Evolutionary conservation across 2,113 vertebrate species (phyloP).

Genomic region (Sialia sialis): DNA sequence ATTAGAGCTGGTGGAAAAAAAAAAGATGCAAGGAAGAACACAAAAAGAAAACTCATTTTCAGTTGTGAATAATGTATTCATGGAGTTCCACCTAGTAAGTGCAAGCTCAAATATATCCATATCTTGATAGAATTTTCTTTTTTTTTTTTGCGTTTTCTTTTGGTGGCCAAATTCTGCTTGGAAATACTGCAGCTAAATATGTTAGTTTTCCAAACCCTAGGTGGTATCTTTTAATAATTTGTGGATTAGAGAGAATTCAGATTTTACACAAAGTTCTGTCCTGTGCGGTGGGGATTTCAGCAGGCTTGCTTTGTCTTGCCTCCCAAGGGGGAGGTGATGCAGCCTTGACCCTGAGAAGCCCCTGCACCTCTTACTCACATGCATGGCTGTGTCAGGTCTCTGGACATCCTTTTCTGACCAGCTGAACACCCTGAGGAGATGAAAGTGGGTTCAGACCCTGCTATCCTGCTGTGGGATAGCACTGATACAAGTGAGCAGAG

Average conservation of each 20-base stretch:
- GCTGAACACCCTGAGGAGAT: not conserved
- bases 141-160: not conserved
- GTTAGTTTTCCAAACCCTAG: not conserved
- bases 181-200: not conserved
- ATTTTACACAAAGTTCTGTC: not conserved
- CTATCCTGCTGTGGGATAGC: not conserved
- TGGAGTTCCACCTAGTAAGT: not conserved
- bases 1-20: not conserved
- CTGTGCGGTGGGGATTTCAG: not conserved
- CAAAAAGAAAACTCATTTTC: not conserved
- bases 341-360: not conserved
- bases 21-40: not conserved
- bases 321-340: not conserved
- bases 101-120: not conserved
- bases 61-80: not conserved
- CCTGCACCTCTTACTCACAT: not conserved
- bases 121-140: not conserved
- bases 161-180: not conserved
- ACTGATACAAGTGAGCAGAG: not conserved
- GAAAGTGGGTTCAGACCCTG: not conserved
- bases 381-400: not conserved
- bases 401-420: not conserved
- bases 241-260: not conserved
- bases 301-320: not conserved
- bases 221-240: not conserved